A percentile compares a stretch with the other conserved stretches of the same genome.
Conservation (phyloP, 2,888 invertebrate species). For the Tenthredo scrophulariae region DNA sequence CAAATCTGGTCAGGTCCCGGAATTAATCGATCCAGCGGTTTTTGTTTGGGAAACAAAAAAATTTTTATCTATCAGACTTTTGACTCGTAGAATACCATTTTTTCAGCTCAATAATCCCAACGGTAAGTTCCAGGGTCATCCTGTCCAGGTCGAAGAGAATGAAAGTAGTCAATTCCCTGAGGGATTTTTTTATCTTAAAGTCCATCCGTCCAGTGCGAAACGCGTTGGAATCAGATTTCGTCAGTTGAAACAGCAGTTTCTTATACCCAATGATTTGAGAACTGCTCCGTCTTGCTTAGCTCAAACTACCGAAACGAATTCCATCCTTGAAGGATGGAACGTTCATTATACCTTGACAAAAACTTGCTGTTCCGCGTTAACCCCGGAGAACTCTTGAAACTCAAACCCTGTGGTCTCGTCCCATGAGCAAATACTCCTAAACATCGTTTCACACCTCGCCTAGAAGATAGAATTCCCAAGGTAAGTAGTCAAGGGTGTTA, state of each 20-base stretch:
- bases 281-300: neutral
- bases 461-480: slow-evolving; percentile 13
- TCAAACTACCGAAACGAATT: neutral
- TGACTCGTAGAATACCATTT: neutral
- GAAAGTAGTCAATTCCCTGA: neutral
- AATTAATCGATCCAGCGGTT: too few species aligned
- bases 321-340: neutral
- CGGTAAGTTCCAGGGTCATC: neutral
- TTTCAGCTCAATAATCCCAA: neutral
- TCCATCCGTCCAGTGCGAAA: neutral
- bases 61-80: neutral
- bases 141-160: neutral
- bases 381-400: slow-evolving; percentile 13
- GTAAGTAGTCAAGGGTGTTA: neutral
- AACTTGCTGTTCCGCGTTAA: neutral
- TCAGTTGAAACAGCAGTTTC: neutral
- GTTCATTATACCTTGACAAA: neutral
- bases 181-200: neutral
- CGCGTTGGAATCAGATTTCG: neutral
- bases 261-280: neutral
- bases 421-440: slow-evolving; percentile 25
- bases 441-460: neutral
- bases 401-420: neutral
- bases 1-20: too few species aligned
- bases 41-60: too few species aligned